A percentile compares a stretch with the other conserved stretches of the same genome.
Evolutionary conservation across 2,113 vertebrate genomes (phyloP).

Genomic region (Salminus brasiliensis): DNA sequence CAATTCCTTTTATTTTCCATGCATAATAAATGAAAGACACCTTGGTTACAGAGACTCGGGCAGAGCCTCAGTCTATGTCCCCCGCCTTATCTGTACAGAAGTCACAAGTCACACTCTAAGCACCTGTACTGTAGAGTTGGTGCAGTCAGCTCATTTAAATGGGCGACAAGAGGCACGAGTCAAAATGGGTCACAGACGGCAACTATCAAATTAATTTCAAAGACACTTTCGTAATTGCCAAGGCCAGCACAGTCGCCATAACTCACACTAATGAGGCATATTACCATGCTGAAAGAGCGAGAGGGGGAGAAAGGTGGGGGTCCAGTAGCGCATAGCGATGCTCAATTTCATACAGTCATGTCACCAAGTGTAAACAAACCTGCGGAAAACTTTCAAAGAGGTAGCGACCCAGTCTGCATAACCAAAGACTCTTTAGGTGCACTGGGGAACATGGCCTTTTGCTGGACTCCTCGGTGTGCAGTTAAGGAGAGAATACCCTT

Average conservation of each 20-base stretch:
- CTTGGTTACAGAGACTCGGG: not conserved
- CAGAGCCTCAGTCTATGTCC: not conserved
- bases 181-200: slow-evolving; percentile 23
- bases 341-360: not conserved
- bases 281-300: slow-evolving; percentile 23
- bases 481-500: not conserved
- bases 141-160: slow-evolving; percentile 20
- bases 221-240: slow-evolving; percentile 31
- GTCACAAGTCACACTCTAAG: not conserved
- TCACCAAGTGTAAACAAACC: slow-evolving; percentile 21
- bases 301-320: not conserved
- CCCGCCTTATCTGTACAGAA: not conserved
- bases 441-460: not conserved
- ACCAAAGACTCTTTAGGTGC: not conserved
- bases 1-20: not conserved
- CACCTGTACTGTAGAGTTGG: not conserved
- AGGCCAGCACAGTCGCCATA: slow-evolving; percentile 19
- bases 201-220: slow-evolving; percentile 37
- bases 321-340: not conserved
- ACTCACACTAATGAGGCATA: slow-evolving; percentile 42
- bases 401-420: not conserved
- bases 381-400: not conserved
- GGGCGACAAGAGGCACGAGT: not conserved
- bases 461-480: not conserved
- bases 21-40: slow-evolving; percentile 7